These are phyloP conservation scores for Geophilus truncorum DNA, from an alignment of 2,888 invertebrate genomes.

Conservation along the genomic window DNA sequence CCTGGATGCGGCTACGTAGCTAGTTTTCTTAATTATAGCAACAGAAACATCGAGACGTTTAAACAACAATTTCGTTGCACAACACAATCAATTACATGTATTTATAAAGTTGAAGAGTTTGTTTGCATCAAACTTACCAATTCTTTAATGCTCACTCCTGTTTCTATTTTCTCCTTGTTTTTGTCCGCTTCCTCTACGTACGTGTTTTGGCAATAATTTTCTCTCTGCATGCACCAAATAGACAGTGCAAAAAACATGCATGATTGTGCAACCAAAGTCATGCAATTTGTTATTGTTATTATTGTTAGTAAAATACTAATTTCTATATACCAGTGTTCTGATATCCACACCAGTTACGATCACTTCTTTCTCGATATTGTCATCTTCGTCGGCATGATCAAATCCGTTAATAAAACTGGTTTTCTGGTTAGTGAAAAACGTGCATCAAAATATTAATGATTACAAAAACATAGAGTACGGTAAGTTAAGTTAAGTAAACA, in stretches of 20 bases:
- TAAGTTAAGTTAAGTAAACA: too few species aligned
- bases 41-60: neutral
- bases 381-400: neutral
- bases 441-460: neutral
- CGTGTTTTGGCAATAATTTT: conserved; percentile 30
- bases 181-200: conserved; percentile 34
- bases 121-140: conserved; percentile 36
- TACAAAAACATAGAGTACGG: neutral
- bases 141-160: conserved; percentile 38
- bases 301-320: neutral
- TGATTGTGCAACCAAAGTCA: neutral
- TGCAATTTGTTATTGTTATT: neutral
- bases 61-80: too few species aligned
- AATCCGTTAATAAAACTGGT: neutral
- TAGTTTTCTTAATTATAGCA: neutral
- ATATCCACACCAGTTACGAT: conserved; percentile 37
- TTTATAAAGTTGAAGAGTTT: too few species aligned
- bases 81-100: too few species aligned
- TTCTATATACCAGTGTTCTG: conserved; percentile 35
- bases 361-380: conserved; percentile 31
- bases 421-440: neutral
- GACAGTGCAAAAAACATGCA: conserved; percentile 14
- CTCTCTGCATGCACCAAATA: conserved; percentile 33
- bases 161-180: conserved; percentile 37
- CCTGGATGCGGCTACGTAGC: conserved; percentile 9